Evolutionary conservation across 2,888 invertebrate genomes (phyloP), one percentile per base, ranked within the genome.

Genomic region (Rhingia campestris): DNA sequence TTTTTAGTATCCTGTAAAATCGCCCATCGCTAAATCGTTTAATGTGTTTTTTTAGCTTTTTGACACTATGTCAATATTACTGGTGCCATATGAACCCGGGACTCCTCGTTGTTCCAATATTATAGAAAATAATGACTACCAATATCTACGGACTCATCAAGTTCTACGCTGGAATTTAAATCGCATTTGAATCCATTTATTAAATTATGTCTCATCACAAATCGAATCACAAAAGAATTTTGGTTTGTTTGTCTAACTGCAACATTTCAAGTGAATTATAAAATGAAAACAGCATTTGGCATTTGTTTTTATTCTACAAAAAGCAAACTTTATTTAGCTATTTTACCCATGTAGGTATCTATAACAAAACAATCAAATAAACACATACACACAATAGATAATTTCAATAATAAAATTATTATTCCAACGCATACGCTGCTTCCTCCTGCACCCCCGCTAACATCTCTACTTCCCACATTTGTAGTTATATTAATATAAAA

Each of bases 371-470:
- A 14, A 30, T 63, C 6, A 54, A 56, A 73, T 63, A 54, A 54
- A 45, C 73, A 54, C 6, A 54, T n/a, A 45, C 45, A 35, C 14
- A 41, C 30, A 70, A 63, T 63, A n/a, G n/a, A n/a, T n/a, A 9
- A 63, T 64, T 56, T 47, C 73, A 56, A 64, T 64, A 77, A 64
- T 64, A 77, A 58, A 49, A 77, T 77, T 77, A 77, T 70, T 76
- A 70, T 77, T 77, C 77, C 64, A 77, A 76, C 77, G 69, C 63
- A 70, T 35, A 41, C 70, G 56, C 61, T 63, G 45, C 43, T 32
- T 45, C 54, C 49, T 30, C 33, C 53, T 35, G 4, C 6, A 12
- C 12, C 14, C 10, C 56, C 22, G 49, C 49, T n/a, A 12, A 3
- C 10, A 30, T 43, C 10, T 4, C 33, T 30, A 33, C 22, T 12